Conservation (phyloP, 1,140 invertebrate species). For the Episyrphus balteatus region DNA sequence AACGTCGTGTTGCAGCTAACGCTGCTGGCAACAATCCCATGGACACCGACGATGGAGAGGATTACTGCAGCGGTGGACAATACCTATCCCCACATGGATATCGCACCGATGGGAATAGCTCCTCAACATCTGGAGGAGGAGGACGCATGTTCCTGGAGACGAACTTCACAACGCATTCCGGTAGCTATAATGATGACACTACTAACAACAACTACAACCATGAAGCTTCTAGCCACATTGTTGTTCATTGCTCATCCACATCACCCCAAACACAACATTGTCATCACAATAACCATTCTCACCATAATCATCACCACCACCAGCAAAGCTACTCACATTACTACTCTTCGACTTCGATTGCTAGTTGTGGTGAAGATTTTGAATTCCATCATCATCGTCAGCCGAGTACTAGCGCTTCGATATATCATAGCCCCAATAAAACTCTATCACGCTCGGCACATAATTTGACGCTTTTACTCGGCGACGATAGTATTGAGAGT, state of each 20-base stretch:
- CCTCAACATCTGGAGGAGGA: constrained; percentile 11
- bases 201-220: constrained; percentile 3
- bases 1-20: background rate
- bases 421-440: too few relatives aligned
- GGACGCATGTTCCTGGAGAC: constrained; percentile 18
- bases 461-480: constrained; percentile 11
- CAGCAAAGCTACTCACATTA: background rate
- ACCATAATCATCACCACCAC: too few relatives aligned
- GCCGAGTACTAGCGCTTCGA: background rate
- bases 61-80: background rate
- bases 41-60: constrained; percentile 26
- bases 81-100: background rate
- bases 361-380: constrained; percentile 12
- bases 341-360: constrained; percentile 11
- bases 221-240: background rate
- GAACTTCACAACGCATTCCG: constrained; percentile 16
- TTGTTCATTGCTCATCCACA: too few relatives aligned
- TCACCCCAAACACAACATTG: too few relatives aligned
- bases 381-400: constrained; percentile 4
- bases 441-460: too few relatives aligned
- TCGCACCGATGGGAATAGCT: background rate
- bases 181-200: constrained; percentile 22
- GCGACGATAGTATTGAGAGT: constrained; percentile 21
- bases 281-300: too few relatives aligned
- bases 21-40: constrained; percentile 3